Conservation (phyloP, 1,140 invertebrate species). For the Hestina assimilis region DNA sequence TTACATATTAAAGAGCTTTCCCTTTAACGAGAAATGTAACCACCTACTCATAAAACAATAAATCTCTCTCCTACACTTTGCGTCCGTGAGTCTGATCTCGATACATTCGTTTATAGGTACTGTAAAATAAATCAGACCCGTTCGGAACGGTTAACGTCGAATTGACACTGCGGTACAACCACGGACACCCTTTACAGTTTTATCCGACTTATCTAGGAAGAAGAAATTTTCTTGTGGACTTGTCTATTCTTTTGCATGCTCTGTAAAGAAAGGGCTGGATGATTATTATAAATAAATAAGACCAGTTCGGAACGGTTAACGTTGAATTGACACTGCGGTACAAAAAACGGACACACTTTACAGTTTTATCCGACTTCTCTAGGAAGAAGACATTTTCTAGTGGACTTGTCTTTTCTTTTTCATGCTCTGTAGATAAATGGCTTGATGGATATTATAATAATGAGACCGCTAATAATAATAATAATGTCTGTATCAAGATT, state of each 20-base stretch:
- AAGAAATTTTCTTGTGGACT: no score
- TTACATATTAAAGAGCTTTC: not conserved
- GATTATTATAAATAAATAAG: constrained; percentile 1
- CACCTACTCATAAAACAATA: not conserved
- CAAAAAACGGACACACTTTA: not conserved
- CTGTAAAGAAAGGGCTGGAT: no score
- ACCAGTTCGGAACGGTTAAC: not conserved
- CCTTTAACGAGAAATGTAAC: not conserved
- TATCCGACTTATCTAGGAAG: no score
- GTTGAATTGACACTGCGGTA: not conserved
- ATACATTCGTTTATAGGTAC: not conserved
- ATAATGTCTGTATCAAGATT: no score
- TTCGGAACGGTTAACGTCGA: not conserved
- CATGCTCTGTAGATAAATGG: no score
- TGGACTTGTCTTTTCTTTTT: no score
- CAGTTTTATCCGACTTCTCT: no score
- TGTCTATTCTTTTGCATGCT: no score
- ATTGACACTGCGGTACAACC: not conserved
- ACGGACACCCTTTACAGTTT: no score
- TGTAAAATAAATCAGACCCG: not conserved
- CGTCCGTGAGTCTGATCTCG: not conserved
- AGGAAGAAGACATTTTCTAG: no score
- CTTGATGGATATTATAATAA: no score
- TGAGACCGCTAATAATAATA: no score
- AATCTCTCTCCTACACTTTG: not conserved